These are phyloP conservation scores for Bovichtus variegatus DNA, from an alignment of 2,797 vertebrate species.

Conservation along the genomic window DNA sequence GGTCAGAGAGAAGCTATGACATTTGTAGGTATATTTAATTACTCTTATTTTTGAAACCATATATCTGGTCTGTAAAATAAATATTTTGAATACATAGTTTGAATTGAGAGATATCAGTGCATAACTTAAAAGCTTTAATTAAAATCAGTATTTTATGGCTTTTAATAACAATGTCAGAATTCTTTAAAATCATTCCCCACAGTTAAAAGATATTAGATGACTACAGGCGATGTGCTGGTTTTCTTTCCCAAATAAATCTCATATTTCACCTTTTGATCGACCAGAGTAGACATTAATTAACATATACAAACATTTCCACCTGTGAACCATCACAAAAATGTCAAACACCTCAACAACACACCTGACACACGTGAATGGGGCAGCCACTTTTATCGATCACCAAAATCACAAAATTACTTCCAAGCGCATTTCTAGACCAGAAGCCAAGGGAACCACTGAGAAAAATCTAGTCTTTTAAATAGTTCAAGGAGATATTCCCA, in stretches of 20 bases:
- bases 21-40: neutral
- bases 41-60: neutral
- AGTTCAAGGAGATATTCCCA: slow-evolving; percentile 62
- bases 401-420: slow-evolving; percentile 2
- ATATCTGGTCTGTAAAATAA: neutral
- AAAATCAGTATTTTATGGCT: neutral
- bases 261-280: neutral
- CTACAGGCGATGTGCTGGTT: neutral
- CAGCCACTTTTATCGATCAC: neutral
- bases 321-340: neutral
- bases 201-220: neutral
- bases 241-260: neutral
- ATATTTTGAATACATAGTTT: neutral
- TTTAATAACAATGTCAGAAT: neutral
- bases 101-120: neutral
- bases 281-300: neutral
- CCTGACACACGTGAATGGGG: neutral
- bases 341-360: neutral
- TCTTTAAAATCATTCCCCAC: neutral
- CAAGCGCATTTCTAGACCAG: slow-evolving; percentile 3
- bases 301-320: neutral
- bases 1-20: neutral
- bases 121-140: neutral
- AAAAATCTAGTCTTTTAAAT: slow-evolving; percentile 40
- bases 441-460: slow-evolving; percentile 22